These are phyloP conservation scores for Heliothis subflexa DNA, from an alignment of 1,140 invertebrate genomes.

Conservation along the genomic window DNA sequence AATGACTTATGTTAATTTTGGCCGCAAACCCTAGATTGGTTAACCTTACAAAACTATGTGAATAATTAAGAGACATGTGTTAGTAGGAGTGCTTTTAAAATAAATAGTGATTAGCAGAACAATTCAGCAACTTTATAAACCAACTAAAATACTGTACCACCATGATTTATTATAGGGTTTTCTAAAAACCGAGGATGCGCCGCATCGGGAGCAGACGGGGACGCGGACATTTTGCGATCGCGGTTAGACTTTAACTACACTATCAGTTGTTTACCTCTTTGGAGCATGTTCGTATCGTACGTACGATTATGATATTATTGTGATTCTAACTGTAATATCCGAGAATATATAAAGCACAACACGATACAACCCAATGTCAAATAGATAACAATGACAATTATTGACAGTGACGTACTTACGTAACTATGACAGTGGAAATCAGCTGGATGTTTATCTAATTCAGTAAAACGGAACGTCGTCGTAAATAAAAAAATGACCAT, in stretches of 20 bases:
- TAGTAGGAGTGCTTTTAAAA: neutral
- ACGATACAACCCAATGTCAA: neutral
- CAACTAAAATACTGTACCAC: slow-evolving; percentile 67
- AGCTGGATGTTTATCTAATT: too few species aligned
- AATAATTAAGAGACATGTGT: neutral
- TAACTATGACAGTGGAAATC: neutral
- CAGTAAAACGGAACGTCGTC: too few species aligned
- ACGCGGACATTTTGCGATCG: slow-evolving; percentile 62
- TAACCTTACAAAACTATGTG: too few species aligned
- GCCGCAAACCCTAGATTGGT: too few species aligned
- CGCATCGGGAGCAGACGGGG: slow-evolving; percentile 61
- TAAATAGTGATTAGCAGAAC: neutral
- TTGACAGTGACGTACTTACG: neutral
- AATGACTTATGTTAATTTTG: too few species aligned
- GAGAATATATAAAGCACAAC: neutral
- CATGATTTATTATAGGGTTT: slow-evolving; percentile 61
- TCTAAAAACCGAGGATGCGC: slow-evolving; percentile 71
- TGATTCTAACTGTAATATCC: neutral
- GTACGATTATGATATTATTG: neutral
- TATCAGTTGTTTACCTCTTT: slow-evolving; percentile 64
- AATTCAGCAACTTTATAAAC: neutral
- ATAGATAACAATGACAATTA: neutral
- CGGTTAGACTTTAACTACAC: slow-evolving; percentile 25
- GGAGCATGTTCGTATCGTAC: slow-evolving; percentile 58
- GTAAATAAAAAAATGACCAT: too few species aligned